These are phyloP conservation scores for Frankliniella intonsa DNA, from an alignment of 2,888 invertebrate species.

Conservation along the genomic window DNA sequence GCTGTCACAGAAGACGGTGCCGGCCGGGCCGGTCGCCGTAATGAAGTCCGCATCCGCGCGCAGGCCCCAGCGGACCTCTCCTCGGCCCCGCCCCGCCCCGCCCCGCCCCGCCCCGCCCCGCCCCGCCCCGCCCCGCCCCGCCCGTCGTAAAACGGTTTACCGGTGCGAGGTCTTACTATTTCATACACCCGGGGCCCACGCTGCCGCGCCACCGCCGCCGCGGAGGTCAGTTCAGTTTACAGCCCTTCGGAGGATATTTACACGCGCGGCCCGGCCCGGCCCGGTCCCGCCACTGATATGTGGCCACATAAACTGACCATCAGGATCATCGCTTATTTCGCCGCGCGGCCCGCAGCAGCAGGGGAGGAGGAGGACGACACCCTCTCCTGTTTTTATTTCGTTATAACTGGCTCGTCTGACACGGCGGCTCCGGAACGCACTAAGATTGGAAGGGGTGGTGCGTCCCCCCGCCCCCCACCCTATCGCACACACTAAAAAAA, in stretches of 20 bases:
- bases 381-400: too few species aligned
- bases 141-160: neutral
- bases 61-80: neutral
- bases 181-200: neutral
- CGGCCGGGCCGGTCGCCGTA: too few species aligned
- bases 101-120: neutral
- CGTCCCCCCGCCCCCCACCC: too few species aligned
- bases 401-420: too few species aligned
- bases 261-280: neutral
- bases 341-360: too few species aligned
- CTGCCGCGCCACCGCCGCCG: neutral
- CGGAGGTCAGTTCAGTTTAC: neutral
- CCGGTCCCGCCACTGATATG: neutral
- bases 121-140: neutral
- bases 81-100: neutral
- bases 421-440: too few species aligned
- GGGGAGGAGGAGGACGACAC: too few species aligned
- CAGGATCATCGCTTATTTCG: too few species aligned
- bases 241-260: neutral
- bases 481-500: too few species aligned
- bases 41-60: too few species aligned
- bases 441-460: too few species aligned
- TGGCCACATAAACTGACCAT: neutral
- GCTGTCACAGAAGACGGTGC: too few species aligned
- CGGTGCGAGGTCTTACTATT: neutral